These are phyloP conservation scores for Diorhabda sublineata DNA, from an alignment of 1,140 invertebrate species.

Conservation along the genomic window DNA sequence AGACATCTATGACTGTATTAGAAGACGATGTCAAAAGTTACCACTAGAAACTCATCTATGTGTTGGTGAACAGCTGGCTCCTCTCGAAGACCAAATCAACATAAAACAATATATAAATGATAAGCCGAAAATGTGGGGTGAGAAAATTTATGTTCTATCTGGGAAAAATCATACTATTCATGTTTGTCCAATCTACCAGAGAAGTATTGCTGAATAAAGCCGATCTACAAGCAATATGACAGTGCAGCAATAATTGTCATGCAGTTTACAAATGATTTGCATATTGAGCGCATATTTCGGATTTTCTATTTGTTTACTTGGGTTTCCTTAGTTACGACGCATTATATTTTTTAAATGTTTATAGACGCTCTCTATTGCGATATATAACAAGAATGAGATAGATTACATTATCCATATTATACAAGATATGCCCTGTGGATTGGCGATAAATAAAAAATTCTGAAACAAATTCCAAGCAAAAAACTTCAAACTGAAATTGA, in stretches of 20 bases:
- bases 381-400: too few relatives aligned
- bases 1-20: slow-evolving; percentile 11
- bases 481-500: too few relatives aligned
- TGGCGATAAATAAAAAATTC: too few relatives aligned
- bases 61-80: slow-evolving; percentile 39
- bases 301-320: too few relatives aligned
- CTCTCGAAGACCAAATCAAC: slow-evolving; percentile 39
- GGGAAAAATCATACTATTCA: slow-evolving; percentile 23
- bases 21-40: slow-evolving; percentile 9
- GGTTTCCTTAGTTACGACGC: too few relatives aligned
- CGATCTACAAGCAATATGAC: slow-evolving; percentile 19
- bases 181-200: slow-evolving; percentile 30
- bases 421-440: too few relatives aligned
- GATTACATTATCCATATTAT: too few relatives aligned
- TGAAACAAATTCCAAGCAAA: too few relatives aligned
- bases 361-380: too few relatives aligned
- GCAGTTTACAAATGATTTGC: slow-evolving; percentile 11
- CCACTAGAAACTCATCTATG: slow-evolving; percentile 19
- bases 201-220: slow-evolving; percentile 31
- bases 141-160: slow-evolving; percentile 26
- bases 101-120: slow-evolving; percentile 28
- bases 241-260: slow-evolving; percentile 20
- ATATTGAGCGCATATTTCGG: too few relatives aligned
- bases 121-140: slow-evolving; percentile 27
- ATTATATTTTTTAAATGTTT: too few relatives aligned